Percentiles rank a stretch among this genome's conserved stretches.
Evolutionary conservation across 2,113 vertebrate genomes (phyloP).

Genomic region (Pelusios castaneus): DNA sequence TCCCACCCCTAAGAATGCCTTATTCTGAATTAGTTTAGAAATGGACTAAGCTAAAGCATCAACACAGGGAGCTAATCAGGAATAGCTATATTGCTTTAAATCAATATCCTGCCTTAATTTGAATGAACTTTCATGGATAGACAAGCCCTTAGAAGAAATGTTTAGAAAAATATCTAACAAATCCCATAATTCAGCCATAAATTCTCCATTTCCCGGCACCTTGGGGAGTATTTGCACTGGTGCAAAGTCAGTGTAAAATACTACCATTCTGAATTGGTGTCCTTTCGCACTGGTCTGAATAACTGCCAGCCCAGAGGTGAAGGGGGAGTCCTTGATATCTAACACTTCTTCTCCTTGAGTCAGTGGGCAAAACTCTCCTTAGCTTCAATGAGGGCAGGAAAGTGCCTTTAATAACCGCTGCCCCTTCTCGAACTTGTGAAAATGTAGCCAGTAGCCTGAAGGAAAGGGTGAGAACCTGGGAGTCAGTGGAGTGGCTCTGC

Average conservation of each 20-base stretch:
- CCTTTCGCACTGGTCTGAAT: accelerated
- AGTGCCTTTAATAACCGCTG: accelerated
- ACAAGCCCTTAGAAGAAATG: not conserved
- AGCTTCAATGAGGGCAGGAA: not conserved
- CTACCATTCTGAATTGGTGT: not conserved
- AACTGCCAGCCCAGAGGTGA: accelerated
- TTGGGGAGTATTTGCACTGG: accelerated
- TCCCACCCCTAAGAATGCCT: not conserved
- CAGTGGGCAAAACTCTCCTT: not conserved
- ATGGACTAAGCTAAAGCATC: not conserved
- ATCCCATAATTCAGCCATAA: not conserved
- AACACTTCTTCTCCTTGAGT: not conserved
- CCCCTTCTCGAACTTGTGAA: not conserved
- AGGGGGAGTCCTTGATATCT: not conserved
- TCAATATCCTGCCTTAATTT: not conserved
- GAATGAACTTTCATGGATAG: not conserved
- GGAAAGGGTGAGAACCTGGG: not conserved
- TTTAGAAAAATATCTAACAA: not conserved
- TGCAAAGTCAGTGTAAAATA: accelerated
- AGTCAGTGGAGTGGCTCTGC: not conserved
- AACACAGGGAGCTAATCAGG: not conserved
- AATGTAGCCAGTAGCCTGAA: not conserved
- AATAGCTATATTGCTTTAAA: not conserved
- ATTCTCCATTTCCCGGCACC: not conserved
- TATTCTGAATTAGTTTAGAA: not conserved